phyloP scores from a whole-genome alignment of 2,797 vertebrate genomes.

The Chrysolophus pictus region DNA sequence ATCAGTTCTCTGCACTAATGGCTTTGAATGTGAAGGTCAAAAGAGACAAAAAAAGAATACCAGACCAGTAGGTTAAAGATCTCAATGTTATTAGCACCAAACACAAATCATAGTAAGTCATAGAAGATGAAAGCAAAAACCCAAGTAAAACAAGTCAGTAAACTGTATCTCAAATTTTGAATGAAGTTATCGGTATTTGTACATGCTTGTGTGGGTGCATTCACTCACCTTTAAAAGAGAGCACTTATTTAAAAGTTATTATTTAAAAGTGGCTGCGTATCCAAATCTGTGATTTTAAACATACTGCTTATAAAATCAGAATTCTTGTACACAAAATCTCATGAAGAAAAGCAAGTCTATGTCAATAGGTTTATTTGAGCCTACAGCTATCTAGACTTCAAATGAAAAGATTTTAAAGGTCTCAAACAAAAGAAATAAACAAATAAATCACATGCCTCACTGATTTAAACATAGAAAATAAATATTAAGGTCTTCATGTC shows the following conservation, averaged over 20 bases:
- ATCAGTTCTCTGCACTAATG: background rate
- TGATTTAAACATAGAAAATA: background rate
- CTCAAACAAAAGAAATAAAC: background rate
- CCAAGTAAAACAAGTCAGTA: background rate
- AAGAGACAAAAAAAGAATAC: background rate
- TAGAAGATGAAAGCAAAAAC: background rate
- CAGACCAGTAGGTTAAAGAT: background rate
- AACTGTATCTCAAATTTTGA: background rate
- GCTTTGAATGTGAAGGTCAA: background rate
- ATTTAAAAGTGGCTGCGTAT: background rate
- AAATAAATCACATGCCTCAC: background rate
- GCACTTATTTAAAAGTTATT: background rate
- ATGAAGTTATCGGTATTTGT: background rate
- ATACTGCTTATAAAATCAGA: background rate
- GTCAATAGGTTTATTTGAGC: background rate
- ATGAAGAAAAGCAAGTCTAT: background rate
- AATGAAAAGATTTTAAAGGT: background rate
- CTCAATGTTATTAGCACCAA: background rate
- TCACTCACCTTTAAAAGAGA: background rate
- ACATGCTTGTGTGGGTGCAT: background rate
- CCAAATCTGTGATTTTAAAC: background rate
- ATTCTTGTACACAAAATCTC: background rate
- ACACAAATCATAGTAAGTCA: background rate
- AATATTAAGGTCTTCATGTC: background rate
- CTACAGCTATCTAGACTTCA: background rate